Base-by-base conservation (phyloP, 2,113 vertebrate genomes). In the Heliornis fulica region DNA sequence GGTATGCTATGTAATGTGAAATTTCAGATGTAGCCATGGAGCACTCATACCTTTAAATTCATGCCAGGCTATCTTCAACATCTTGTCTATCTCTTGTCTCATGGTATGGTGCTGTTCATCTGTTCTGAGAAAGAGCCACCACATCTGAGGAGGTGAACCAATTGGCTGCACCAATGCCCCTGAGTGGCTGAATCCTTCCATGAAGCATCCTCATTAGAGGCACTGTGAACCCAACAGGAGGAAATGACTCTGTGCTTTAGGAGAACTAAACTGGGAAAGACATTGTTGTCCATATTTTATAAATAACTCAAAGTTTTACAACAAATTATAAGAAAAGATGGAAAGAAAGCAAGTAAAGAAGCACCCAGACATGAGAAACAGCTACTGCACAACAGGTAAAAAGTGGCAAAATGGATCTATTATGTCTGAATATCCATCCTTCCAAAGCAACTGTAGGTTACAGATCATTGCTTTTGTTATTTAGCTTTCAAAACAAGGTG, bases 401-500 rank as follows among this genome's bases (percentile, higher is more conserved):
- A 96, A 92, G 36, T 23, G 83, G 46, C 76, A 66, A 45, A 77
- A 50, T 1, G 5, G 56, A 66, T 46, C 40, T 29, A 65, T 74
- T 65, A 15, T 86, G 50, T 77, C 64, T 83, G 75, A 86, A 72
- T 46, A 90, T 78, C 85, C 64, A 84, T 81, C 56, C 60, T 90
- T 74, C 68, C 4, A 1, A 81, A 85, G 74, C 31, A 71, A 80
- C 54, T 76, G 64, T 75, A 65, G 87, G 83, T 77, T 80, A 81
- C 85, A 90, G 94, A 86, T 86, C 46, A 32, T 29, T 75, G 40
- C 48, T 66, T 68, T 64, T 86, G 51, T 77, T 88, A 72, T 64
- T 75, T 78, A 88, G 51, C 85, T 94, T 96, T 89, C 85, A 66
- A 92, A 92, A 86, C 76, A 84, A 87, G 60, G 65, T 14, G 1